These are phyloP conservation scores for Atethmia centrago DNA, from an alignment of 2,888 invertebrate genomes.

Conservation along the genomic window DNA sequence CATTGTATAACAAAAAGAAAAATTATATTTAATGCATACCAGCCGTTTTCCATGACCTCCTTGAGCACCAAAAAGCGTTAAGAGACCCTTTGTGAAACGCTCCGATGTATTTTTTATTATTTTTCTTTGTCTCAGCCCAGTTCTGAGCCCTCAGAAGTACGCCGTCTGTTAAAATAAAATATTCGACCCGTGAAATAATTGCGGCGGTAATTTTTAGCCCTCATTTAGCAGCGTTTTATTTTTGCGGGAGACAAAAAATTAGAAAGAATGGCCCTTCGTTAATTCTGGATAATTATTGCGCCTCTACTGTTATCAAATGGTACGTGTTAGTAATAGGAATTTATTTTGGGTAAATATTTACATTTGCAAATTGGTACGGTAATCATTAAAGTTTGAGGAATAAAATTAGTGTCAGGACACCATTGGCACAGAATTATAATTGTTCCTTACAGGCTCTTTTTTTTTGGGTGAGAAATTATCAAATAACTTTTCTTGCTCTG, in stretches of 20 bases:
- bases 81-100: slow-evolving; percentile 81
- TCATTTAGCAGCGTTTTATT: slow-evolving; percentile 80
- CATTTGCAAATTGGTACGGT: slow-evolving; percentile 20
- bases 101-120: slow-evolving; percentile 80
- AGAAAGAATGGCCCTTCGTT: slow-evolving; percentile 66
- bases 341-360: slow-evolving; percentile 29
- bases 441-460: neutral
- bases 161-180: slow-evolving; percentile 82
- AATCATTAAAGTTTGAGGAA: slow-evolving; percentile 9
- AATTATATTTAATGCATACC: slow-evolving; percentile 82
- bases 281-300: slow-evolving; percentile 75
- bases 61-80: slow-evolving; percentile 77
- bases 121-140: slow-evolving; percentile 80
- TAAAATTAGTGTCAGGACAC: neutral
- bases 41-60: slow-evolving; percentile 77
- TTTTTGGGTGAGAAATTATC: too few species aligned
- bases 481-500: too few species aligned
- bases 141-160: slow-evolving; percentile 70
- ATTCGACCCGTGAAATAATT: slow-evolving; percentile 85
- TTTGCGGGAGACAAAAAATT: slow-evolving; percentile 71
- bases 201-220: slow-evolving; percentile 81
- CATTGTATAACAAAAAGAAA: slow-evolving; percentile 68
- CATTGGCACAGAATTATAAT: slow-evolving; percentile 5
- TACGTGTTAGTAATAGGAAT: slow-evolving; percentile 40
- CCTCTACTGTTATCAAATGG: slow-evolving; percentile 62